Conservation (phyloP, 2,113 vertebrate genomes). For the Dolichotis patagonum region DNA sequence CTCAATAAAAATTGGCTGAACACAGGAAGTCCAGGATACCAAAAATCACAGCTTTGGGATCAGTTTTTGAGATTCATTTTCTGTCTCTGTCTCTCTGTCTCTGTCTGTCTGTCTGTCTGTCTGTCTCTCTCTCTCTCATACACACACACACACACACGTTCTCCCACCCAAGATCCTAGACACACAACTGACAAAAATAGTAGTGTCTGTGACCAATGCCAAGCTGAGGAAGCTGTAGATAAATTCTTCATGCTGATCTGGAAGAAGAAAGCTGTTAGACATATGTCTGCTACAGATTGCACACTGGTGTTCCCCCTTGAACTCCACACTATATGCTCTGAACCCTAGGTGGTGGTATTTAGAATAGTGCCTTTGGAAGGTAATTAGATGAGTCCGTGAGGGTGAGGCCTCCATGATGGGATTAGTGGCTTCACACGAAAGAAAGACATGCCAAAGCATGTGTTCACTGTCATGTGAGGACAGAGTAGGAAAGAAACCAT, state of each 20-base stretch:
- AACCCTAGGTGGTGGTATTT: background rate
- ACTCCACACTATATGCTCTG: background rate
- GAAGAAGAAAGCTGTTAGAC: background rate
- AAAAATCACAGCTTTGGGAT: background rate
- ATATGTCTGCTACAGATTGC: background rate
- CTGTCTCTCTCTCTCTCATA: too few species aligned
- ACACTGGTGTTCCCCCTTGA: background rate
- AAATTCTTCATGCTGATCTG: background rate
- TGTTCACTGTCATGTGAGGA: background rate
- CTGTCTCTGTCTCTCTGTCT: too few species aligned
- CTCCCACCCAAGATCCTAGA: background rate
- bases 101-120: too few species aligned
- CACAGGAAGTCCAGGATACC: background rate
- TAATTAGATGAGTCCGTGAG: background rate
- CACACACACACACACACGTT: background rate
- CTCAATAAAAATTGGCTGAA: background rate
- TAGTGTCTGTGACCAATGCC: background rate
- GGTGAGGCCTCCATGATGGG: background rate
- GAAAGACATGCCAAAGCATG: background rate
- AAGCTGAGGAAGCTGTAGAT: too few species aligned
- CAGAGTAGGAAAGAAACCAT: background rate
- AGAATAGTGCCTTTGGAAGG: background rate
- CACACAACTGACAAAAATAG: rapidly evolving
- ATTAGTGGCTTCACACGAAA: background rate
- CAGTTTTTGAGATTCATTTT: too few species aligned